Evolutionary conservation across 2,113 vertebrate species (phyloP), one percentile per base, ranked within the genome.

Genomic region (Chloropsis cyanopogon): DNA sequence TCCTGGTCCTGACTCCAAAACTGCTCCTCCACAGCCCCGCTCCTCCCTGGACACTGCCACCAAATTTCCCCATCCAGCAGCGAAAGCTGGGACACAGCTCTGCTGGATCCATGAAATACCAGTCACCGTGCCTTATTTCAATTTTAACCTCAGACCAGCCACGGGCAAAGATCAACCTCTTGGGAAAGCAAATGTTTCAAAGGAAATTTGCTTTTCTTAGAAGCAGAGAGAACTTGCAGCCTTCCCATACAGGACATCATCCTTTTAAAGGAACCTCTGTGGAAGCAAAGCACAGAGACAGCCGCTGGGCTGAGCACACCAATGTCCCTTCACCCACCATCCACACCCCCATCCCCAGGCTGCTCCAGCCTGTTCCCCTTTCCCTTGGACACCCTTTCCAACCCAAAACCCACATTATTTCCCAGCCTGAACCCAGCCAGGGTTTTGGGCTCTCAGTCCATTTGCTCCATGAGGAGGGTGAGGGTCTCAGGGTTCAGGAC

Each of bases 301-400:
- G 17, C 2, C 0, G 1, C 23, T 4, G 39, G 25, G 22, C 33
- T 35, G 10, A 49, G 31, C 50, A 18, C 37, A 15, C 6, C 0
- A 0, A 7, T 6, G 31, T 14, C 65, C 7, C 71, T 11, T 31
- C 70, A 23, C 2, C 70, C 31, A 2, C 6, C 4, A 0, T 2
- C 39, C 42, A n/a, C 56, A 9, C 23, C 35, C 33, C 63, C 23
- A 41, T 18, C 14, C 41, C 37, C 69, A 26, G 66, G 39, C 35
- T 41, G 16, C 2, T 20, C 68, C 49, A 54, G 59, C 23, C 37
- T 37, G 37, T 37, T 37, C 37, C 37, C 24, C 15, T 37, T 44
- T 33, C 35, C 61, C 37, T 29, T 4, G 33, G 12, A n/a, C 2
- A 4, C 42, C 47, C n/a, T 16, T 53, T 24, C 60, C 14, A 31